Base-by-base conservation (phyloP, 2,113 vertebrate genomes). In the Hippopotamus amphibius region DNA sequence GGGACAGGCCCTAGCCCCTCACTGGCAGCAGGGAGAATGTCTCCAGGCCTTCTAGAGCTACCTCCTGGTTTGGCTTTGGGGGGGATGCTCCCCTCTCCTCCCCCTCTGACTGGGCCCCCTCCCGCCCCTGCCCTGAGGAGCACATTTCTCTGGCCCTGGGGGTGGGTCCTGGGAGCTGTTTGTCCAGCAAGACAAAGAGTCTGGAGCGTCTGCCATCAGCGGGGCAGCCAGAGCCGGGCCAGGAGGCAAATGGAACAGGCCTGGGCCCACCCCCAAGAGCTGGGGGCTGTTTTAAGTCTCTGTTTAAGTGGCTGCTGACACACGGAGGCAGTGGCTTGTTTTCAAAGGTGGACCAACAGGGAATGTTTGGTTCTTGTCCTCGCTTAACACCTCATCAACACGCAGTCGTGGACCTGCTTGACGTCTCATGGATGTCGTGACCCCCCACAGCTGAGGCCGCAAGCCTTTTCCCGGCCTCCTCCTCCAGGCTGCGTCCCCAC, bases 21-120 rank as follows among this genome's bases (percentile, higher is more conserved):
- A 37, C 5, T 6, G 7, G 0, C 37, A 37, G 37, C 37, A 15
- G 22, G 30, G 19, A 57, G 28, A 13, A 4, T 2, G 0, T 74
- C 46, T 72, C 69, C 86, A 61, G 0, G 6, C 72, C 57, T 21
- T 24, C 72, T 17, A 33, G 15, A 77, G 48, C 76, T 37, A 22
- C n/a, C 9, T 59, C 17, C 79, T 61, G 41, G 41, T 30, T 41
- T 43, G 63, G 63, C 33, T 15, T 46, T 30, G 76, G 13, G 28
- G 13, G 13, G 61, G 7, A 17, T 57, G 76, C n/a, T 30, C 76
- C 30, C 11, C n/a, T 15, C 46, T 9, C 21, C 53, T 8, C 79
- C 19, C 55, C 4, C 50, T n/a, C 59, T 46, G 16, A n/a, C 21
- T 5, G n/a, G n/a, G 26, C 3, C 17, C 82, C 61, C 28, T 0